Evolutionary conservation across 2,888 invertebrate species (phyloP).

Genomic region (Elysia crispata): DNA sequence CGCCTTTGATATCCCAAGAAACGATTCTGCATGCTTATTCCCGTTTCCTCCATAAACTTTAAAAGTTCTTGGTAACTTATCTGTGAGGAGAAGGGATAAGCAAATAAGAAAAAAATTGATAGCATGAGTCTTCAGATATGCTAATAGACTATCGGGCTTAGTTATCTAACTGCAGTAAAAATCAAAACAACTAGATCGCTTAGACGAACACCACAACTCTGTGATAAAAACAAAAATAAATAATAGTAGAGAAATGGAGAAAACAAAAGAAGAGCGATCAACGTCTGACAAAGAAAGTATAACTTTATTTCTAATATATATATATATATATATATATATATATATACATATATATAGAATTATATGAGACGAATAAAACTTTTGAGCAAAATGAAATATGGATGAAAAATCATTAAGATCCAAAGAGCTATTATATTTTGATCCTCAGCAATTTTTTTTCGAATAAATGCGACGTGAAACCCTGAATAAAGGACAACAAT

Average conservation of each 20-base stretch:
- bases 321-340: not conserved
- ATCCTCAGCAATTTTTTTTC: too few relatives aligned
- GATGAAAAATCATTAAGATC: too few relatives aligned
- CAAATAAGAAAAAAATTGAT: not conserved
- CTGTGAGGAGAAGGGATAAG: slow-evolving; percentile 50
- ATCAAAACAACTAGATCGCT: too few relatives aligned
- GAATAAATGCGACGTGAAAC: too few relatives aligned
- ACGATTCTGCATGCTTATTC: slow-evolving; percentile 65
- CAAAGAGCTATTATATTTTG: too few relatives aligned
- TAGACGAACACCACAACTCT: not conserved
- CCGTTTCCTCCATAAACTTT: slow-evolving; percentile 65
- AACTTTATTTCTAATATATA: not conserved
- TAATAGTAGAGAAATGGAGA: not conserved
- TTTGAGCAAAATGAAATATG: too few relatives aligned
- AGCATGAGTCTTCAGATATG: not conserved
- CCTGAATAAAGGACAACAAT: too few relatives aligned
- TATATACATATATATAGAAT: too few relatives aligned
- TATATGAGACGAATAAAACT: too few relatives aligned
- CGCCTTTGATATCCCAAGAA: slow-evolving; percentile 70
- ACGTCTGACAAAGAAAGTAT: not conserved
- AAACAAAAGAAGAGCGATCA: not conserved
- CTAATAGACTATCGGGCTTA: not conserved
- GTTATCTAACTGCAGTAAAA: too few relatives aligned
- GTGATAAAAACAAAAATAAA: not conserved
- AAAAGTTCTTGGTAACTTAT: slow-evolving; percentile 66